Evolutionary conservation across 2,888 invertebrate species (phyloP).

Genomic region (Tetragonisca angustula): DNA sequence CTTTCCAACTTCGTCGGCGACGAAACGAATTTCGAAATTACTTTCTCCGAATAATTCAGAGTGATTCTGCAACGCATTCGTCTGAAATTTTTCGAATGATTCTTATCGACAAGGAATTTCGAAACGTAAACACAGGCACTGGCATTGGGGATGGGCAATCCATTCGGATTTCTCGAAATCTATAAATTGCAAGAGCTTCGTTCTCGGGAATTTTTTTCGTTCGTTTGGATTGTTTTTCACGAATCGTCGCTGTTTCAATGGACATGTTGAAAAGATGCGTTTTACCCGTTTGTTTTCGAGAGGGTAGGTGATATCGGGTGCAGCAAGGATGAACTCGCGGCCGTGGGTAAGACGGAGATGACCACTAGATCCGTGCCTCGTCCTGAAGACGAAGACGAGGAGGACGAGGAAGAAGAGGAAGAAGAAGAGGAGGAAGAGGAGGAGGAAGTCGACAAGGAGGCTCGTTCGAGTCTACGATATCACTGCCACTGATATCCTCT

Average conservation of each 20-base stretch:
- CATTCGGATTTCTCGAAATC: neutral
- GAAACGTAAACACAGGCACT: neutral
- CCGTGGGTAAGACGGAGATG: constrained; percentile 76
- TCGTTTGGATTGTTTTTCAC: constrained; percentile 7
- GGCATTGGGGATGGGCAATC: neutral
- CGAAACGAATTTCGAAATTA: no score
- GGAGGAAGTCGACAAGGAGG: constrained; percentile 58
- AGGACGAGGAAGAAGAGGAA: constrained; percentile 74
- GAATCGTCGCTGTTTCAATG: neutral
- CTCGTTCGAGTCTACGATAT: constrained; percentile 54
- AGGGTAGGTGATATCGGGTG: constrained; percentile 43
- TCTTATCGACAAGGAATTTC: neutral
- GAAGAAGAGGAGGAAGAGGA: constrained; percentile 56
- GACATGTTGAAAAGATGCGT: neutral
- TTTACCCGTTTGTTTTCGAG: constrained; percentile 21
- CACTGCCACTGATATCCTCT: constrained; percentile 64
- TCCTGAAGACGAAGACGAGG: constrained; percentile 77
- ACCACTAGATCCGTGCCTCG: constrained; percentile 77
- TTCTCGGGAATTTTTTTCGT: neutral
- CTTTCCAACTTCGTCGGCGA: neutral
- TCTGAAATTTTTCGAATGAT: neutral
- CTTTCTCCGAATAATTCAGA: neutral
- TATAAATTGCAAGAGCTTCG: constrained; percentile 23
- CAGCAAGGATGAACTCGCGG: constrained; percentile 69
- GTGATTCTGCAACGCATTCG: neutral